Conservation (phyloP, 92 coral and sea anemone species). For the Diadumene lineata region DNA sequence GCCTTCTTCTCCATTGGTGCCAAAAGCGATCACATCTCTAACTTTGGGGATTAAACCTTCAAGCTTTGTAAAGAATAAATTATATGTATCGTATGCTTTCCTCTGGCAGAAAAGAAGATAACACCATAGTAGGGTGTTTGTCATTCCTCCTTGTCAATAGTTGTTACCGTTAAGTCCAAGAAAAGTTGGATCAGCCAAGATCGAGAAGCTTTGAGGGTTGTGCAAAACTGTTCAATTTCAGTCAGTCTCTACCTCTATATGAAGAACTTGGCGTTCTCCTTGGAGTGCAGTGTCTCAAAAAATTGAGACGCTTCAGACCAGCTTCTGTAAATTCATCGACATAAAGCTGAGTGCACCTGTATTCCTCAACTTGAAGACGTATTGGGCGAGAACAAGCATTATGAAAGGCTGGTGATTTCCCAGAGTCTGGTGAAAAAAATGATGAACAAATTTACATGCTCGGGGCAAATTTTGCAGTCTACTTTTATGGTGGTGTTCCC, state of each 20-base stretch:
- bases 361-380: constrained; percentile 39
- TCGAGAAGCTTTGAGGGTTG: constrained; percentile 38
- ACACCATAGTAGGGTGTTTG: constrained; percentile 52
- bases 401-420: constrained; percentile 53
- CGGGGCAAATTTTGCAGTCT: constrained; percentile 22
- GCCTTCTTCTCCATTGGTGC: constrained; percentile 64
- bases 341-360: constrained; percentile 23
- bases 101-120: constrained; percentile 48
- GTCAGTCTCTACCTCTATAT: constrained; percentile 45
- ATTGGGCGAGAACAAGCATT: constrained; percentile 41
- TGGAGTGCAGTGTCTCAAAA: background rate
- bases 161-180: constrained; percentile 54
- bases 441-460: constrained; percentile 23
- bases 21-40: constrained; percentile 45
- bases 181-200: constrained; percentile 61
- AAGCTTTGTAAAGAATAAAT: constrained; percentile 16
- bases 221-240: constrained; percentile 50
- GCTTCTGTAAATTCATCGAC: constrained; percentile 56
- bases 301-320: constrained; percentile 44
- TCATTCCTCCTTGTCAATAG: constrained; percentile 28
- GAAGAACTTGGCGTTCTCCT: constrained; percentile 15
- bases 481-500: constrained; percentile 43
- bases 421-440: constrained; percentile 23
- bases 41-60: constrained; percentile 1
- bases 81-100: constrained; percentile 47